These are phyloP conservation scores for Semaprochilodus insignis DNA, from an alignment of 2,797 vertebrate genomes.

Conservation along the genomic window DNA sequence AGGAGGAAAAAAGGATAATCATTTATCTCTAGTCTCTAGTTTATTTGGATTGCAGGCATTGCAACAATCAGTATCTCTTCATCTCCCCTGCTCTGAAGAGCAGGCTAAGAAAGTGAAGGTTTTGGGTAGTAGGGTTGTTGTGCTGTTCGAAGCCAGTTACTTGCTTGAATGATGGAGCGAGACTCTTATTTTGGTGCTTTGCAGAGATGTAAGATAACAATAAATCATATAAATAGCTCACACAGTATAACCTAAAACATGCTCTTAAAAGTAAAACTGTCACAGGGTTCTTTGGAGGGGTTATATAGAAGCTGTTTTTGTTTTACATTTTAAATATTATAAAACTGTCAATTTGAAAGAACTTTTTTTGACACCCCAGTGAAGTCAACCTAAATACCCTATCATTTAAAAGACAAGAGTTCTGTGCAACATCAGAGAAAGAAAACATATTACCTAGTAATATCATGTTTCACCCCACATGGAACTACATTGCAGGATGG, in stretches of 20 bases:
- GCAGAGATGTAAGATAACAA: background rate
- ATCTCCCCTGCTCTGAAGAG: background rate
- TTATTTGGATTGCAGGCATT: background rate
- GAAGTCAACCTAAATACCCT: too few relatives aligned
- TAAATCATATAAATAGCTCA: background rate
- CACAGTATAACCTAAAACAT: too few relatives aligned
- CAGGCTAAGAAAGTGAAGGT: background rate
- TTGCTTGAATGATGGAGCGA: background rate
- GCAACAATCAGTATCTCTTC: background rate
- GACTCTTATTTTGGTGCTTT: background rate
- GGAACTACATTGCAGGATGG: too few relatives aligned
- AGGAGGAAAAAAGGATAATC: background rate
- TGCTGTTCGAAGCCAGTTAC: background rate
- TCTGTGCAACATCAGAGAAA: too few relatives aligned
- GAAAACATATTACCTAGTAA: too few relatives aligned
- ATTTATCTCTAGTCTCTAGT: background rate
- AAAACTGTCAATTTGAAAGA: background rate
- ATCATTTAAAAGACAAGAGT: too few relatives aligned
- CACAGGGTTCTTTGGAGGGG: background rate
- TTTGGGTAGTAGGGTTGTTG: background rate
- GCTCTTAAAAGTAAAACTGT: too few relatives aligned
- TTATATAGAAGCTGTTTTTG: background rate
- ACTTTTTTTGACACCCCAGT: background rate
- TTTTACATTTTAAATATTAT: too few relatives aligned
- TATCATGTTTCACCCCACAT: too few relatives aligned